Conservation (phyloP, 2,888 invertebrate genomes). For the Oeneis ivallda region DNA sequence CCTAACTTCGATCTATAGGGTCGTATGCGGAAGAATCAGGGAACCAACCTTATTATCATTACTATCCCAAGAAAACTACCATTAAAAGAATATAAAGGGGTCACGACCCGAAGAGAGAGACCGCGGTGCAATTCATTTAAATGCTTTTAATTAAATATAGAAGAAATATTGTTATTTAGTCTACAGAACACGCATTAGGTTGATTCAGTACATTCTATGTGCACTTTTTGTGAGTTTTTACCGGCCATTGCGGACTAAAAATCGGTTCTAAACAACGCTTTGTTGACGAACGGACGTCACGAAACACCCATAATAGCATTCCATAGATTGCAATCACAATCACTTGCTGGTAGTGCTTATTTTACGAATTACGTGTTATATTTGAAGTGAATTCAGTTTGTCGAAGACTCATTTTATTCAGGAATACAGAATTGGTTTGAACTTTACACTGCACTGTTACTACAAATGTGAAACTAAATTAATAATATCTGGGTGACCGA, state of each 20-base stretch:
- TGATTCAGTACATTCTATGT: not conserved
- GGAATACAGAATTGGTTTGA: too few relatives aligned
- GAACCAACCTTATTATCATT: too few relatives aligned
- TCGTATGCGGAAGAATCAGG: too few relatives aligned
- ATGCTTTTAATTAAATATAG: too few relatives aligned
- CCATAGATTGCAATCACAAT: constrained; percentile 1
- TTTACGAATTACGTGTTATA: constrained; percentile 3
- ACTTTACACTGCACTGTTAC: too few relatives aligned
- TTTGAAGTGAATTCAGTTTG: not conserved
- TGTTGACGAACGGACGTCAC: constrained; percentile 6
- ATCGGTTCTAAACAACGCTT: constrained; percentile 3
- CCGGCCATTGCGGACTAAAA: not conserved
- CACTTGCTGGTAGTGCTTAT: not conserved
- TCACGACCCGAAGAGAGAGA: too few relatives aligned
- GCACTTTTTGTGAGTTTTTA: not conserved
- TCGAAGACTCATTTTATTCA: not conserved
- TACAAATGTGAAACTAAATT: too few relatives aligned
- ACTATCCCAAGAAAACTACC: too few relatives aligned
- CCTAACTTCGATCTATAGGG: too few relatives aligned
- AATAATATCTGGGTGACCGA: too few relatives aligned
- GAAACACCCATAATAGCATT: constrained; percentile 5
- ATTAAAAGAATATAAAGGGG: too few relatives aligned
- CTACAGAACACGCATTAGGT: not conserved
- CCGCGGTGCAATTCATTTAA: not conserved
- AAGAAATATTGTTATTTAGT: too few relatives aligned